Base-by-base conservation (phyloP, 2,888 invertebrate genomes). In the Xestia ashworthii region DNA sequence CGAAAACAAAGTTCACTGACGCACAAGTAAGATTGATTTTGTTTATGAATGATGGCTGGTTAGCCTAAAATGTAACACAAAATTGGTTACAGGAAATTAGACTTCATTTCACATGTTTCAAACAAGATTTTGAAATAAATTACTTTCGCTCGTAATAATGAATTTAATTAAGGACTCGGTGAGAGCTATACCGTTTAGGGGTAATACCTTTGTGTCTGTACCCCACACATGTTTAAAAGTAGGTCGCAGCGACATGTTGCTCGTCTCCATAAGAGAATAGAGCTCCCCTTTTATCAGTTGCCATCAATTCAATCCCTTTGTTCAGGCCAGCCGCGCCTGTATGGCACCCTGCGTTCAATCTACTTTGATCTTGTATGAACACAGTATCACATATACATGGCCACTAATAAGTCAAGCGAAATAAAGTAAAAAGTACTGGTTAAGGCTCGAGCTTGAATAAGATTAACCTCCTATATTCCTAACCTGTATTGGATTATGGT, bases 201-300 rank as follows among this genome's bases (percentile, higher is more conserved):
- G 46, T 53, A 41, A 64, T 67, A 67, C 44, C n/a, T 67, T 78
- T 83, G 68, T 78, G 62, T 76, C 60, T 72, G 74, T 62, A 69
- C 76, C 74, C 76, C 62, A 71, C 71, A 80, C 73, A 81, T 84
- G 70, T 75, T 75, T 79, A 72, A 87, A 93, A 91, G 79, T 93
- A 91, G 94, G 94, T 92, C 93, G 86, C 82, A 92, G 76, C 88
- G 87, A 93, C 93, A 90, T 94, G 94, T 93, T 94, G 94, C 94
- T 87, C 89, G 79, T 85, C 80, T 87, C 82, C 82, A 71, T 82
- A 74, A 76, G 72, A 81, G 78, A 87, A 87, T 82, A 89, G 84
- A 88, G 85, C 84, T 86, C 91, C 89, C 89, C 91, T 89, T 91
- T 89, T 90, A 93, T 93, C 92, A 91, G 88, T 89, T 85, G 87